Base-by-base conservation (phyloP, 2,888 invertebrate genomes). In the Cryptocephalus moraei region DNA sequence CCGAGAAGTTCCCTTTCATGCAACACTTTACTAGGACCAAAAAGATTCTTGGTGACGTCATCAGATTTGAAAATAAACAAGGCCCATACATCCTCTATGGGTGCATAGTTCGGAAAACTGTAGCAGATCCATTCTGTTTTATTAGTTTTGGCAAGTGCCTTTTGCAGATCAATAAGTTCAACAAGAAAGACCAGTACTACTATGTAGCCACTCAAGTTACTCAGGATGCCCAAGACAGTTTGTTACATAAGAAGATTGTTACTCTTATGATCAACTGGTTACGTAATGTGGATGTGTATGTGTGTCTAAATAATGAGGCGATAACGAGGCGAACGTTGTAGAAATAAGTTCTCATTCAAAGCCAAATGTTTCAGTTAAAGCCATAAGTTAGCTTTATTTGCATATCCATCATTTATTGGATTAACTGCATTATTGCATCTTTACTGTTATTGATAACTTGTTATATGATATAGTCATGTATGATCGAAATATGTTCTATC, bases 261-360 rank as follows among this genome's bases (percentile, higher is more conserved):
- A 66, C 67, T 39, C 36, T 70, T 34, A 53, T 70, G 44, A 59
- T 60, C 46, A 55, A 62, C 54, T 51, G 52, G 32, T 55, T 69
- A 40, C 46, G 45, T 11, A 22, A 58, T 32, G 57, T 62, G 6
- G 58, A 64, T 10, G 50, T 68, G 44, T 63, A 64, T 53, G 50
- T 66, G 32, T 67, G 67, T 53, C 60, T 57, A 55, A 60, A 61
- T 8, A 45, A 43, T n/a, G n/a, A n/a, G n/a, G n/a, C 22, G 22
- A 22, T 9, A 36, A 39, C 1, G 40, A 52, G 22, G 22, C 22
- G 6, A 22, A 22, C 6, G 22, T 22, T 22, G 22, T 6, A 22
- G 22, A 22, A 22, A 22, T 6, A 22, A 22, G 22, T 22, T 4
- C 22, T 22, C 22, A 2, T 6, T 6, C 22, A 4, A 22, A 22